Percentiles rank a stretch among this genome's conserved stretches.
These are phyloP conservation scores for Xenops minutus DNA, from an alignment of 2,797 vertebrate species.

Conservation along the genomic window DNA sequence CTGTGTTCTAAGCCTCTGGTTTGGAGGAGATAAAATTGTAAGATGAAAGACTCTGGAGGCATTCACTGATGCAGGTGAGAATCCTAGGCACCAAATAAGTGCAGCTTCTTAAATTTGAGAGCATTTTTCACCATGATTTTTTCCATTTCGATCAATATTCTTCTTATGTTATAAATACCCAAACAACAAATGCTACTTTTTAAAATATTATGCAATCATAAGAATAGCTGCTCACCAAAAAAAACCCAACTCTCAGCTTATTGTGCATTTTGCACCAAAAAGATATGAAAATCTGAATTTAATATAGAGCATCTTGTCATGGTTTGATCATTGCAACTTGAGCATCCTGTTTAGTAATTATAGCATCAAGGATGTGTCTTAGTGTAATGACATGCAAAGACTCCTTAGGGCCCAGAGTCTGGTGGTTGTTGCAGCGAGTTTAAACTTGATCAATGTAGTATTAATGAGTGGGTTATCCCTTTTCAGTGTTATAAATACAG, in stretches of 20 bases:
- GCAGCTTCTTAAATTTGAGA: not conserved
- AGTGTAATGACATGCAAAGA: not conserved
- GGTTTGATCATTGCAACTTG: not conserved
- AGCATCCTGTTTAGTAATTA: not conserved
- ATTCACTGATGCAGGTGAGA: not conserved
- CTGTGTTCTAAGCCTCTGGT: not conserved
- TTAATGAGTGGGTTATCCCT: not conserved
- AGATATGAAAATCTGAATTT: not conserved
- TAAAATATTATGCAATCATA: not conserved
- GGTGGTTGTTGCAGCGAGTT: not conserved
- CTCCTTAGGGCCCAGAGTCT: not conserved
- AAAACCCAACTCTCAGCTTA: not conserved
- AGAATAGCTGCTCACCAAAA: not conserved
- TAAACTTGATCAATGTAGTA: not conserved
- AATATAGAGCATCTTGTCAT: not conserved
- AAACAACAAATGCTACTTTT: not conserved
- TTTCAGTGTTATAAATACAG: not conserved
- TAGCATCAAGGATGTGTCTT: not conserved
- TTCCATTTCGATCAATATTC: not conserved
- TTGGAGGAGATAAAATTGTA: not conserved
- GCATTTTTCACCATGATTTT: not conserved
- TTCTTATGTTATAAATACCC: not conserved
- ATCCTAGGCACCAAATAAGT: not conserved
- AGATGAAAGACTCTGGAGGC: not conserved
- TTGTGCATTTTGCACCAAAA: not conserved